These are phyloP conservation scores for Carabus problematicus DNA, from an alignment of 2,888 invertebrate genomes.

Conservation along the genomic window DNA sequence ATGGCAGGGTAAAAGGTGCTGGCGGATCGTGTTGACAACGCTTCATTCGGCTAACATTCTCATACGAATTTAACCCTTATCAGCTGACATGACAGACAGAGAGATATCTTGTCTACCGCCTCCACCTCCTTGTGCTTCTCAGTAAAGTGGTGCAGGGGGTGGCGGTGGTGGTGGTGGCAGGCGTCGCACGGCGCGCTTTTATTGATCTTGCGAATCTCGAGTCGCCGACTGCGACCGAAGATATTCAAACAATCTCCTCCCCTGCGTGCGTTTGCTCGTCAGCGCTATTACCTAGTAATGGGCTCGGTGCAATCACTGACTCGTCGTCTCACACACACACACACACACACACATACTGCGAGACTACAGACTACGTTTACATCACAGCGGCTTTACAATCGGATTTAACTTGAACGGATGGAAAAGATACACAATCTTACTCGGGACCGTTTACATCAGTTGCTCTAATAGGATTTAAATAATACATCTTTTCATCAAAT, in stretches of 20 bases:
- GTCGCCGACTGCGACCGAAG: conserved; percentile 40
- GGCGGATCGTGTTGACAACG: conserved; percentile 49
- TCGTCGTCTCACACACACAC: conserved; percentile 7
- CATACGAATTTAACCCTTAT: conserved; percentile 62
- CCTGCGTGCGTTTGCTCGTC: conserved; percentile 15
- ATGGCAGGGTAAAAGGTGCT: conserved; percentile 30
- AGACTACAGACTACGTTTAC: too few relatives aligned
- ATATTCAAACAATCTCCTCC: conserved; percentile 48
- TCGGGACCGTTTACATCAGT: too few relatives aligned
- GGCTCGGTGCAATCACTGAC: conserved; percentile 21
- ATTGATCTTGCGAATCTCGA: conserved; percentile 48
- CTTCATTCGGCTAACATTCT: conserved; percentile 54
- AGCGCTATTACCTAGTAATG: conserved; percentile 23
- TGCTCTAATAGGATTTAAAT: too few relatives aligned
- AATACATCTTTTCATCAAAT: too few relatives aligned
- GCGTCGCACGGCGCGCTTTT: conserved; percentile 40
- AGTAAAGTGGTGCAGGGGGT: neutral
- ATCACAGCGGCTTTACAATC: too few relatives aligned
- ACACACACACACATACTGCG: neutral
- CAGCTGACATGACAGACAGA: conserved; percentile 55
- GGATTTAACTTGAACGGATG: too few relatives aligned
- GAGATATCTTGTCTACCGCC: conserved; percentile 14
- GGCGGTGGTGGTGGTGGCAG: conserved; percentile 4
- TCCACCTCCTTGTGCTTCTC: conserved; percentile 11
- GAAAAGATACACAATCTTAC: too few relatives aligned